Conservation (phyloP, 2,888 invertebrate species). For the Chloroclystis v-ata region DNA sequence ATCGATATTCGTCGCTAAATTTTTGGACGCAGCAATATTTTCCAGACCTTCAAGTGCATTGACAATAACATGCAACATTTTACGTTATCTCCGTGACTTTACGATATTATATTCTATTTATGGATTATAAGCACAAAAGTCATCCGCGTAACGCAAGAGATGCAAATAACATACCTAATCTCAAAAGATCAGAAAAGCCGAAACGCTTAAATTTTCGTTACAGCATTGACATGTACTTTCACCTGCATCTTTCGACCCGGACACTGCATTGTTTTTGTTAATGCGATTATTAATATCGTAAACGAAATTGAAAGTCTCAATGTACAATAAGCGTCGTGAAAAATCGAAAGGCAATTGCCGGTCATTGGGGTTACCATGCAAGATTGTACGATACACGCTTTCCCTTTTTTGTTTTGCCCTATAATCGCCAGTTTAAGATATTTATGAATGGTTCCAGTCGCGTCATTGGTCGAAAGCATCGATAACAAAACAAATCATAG, state of each 20-base stretch:
- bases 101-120: too few relatives aligned
- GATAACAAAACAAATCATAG: too few relatives aligned
- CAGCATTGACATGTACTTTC: constrained; percentile 62
- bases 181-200: constrained; percentile 32
- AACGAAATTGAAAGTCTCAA: constrained; percentile 66
- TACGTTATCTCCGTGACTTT: too few relatives aligned
- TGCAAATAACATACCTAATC: constrained; percentile 39
- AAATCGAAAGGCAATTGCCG: constrained; percentile 60
- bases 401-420: constrained; percentile 33
- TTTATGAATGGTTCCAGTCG: constrained; percentile 26
- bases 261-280: constrained; percentile 66
- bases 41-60: too few relatives aligned
- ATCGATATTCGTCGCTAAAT: too few relatives aligned
- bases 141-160: too few relatives aligned
- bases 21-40: too few relatives aligned
- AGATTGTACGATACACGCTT: constrained; percentile 38
- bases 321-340: constrained; percentile 51
- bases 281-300: constrained; percentile 58
- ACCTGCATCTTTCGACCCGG: constrained; percentile 59
- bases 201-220: constrained; percentile 45
- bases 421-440: constrained; percentile 28
- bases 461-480: too few relatives aligned
- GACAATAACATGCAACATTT: too few relatives aligned
- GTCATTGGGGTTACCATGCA: constrained; percentile 37
- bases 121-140: too few relatives aligned